Evolutionary conservation across 2,888 invertebrate genomes (phyloP).

Genomic region (Diloba caeruleocephala): DNA sequence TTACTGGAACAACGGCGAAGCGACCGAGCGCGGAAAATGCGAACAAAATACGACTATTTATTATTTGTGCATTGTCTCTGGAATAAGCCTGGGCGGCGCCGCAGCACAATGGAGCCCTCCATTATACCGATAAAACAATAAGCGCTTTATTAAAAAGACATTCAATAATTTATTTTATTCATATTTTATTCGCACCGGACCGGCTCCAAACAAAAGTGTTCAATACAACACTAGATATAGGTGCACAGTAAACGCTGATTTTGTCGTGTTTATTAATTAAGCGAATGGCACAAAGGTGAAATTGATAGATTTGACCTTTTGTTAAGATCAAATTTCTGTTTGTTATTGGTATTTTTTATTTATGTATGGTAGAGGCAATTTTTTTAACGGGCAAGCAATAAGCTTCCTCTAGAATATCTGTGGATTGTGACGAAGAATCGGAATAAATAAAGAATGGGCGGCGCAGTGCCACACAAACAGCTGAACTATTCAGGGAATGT

Average conservation of each 20-base stretch:
- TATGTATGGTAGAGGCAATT: background rate
- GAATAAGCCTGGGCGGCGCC: constrained; percentile 79
- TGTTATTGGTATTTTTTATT: constrained; percentile 29
- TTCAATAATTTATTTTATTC: constrained; percentile 88
- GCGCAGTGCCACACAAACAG: constrained; percentile 74
- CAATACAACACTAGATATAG: constrained; percentile 63
- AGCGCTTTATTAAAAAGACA: constrained; percentile 88
- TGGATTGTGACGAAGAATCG: constrained; percentile 51
- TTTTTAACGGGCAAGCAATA: constrained; percentile 1
- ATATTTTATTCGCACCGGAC: constrained; percentile 82
- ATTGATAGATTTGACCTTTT: constrained; percentile 49
- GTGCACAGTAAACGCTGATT: constrained; percentile 44
- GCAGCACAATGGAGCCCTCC: constrained; percentile 74
- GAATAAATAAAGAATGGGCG: too few species aligned
- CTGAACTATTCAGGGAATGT: constrained; percentile 79
- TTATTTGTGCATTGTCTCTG: constrained; percentile 83
- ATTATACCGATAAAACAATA: constrained; percentile 87
- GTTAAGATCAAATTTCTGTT: constrained; percentile 29
- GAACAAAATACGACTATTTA: constrained; percentile 87
- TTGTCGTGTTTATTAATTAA: constrained; percentile 43
- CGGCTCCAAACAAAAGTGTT: constrained; percentile 77
- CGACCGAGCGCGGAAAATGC: constrained; percentile 82
- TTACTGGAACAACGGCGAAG: constrained; percentile 83
- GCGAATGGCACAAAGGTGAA: constrained; percentile 33
- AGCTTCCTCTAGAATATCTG: constrained; percentile 23